These are phyloP conservation scores for Rhinoraja longicauda DNA, from an alignment of 2,797 vertebrate species.

Conservation along the genomic window DNA sequence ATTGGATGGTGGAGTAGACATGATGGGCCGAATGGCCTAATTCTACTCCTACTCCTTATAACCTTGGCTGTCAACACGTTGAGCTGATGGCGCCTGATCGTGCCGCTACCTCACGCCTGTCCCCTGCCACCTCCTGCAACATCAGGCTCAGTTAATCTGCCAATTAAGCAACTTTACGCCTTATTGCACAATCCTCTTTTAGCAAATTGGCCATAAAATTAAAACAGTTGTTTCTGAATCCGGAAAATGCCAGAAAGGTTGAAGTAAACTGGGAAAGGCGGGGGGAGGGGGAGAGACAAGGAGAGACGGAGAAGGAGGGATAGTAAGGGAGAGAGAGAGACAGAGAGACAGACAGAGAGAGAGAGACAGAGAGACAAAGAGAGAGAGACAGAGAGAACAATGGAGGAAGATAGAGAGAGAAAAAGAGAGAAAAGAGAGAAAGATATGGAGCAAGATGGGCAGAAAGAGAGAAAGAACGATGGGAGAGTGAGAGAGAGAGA, in stretches of 20 bases:
- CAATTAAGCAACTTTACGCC: slow-evolving; percentile 23
- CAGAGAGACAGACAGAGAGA: background rate
- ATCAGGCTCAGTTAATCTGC: background rate
- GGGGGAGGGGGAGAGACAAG: background rate
- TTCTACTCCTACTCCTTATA: no score
- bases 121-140: no score
- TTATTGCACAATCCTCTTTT: slow-evolving; percentile 36
- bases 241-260: background rate
- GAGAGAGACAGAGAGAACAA: background rate
- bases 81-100: background rate
- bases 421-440: background rate
- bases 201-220: slow-evolving; percentile 26
- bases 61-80: no score
- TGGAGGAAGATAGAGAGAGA: no score
- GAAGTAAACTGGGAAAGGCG: background rate
- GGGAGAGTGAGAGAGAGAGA: background rate
- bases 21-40: no score
- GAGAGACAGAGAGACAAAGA: background rate
- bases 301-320: background rate
- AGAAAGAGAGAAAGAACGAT: background rate
- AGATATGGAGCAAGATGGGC: no score
- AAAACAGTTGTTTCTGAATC: slow-evolving; percentile 30
- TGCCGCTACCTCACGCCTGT: no score
- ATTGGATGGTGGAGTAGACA: no score
- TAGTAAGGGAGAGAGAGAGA: background rate